Base-by-base conservation (phyloP, 2,113 vertebrate species). In the Vombatus ursinus region DNA sequence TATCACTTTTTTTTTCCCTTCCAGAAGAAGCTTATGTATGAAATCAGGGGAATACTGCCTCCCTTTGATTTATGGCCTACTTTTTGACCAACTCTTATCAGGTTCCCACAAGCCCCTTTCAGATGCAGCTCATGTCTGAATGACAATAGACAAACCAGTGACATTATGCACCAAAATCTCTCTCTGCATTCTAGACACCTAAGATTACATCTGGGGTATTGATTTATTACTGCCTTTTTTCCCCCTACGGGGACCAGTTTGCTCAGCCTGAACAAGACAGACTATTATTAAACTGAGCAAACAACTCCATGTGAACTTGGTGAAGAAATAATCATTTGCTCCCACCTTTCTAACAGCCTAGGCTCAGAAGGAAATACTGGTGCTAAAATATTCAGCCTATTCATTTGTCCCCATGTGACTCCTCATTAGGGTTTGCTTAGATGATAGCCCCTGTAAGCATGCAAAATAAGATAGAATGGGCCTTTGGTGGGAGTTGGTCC, bases 131-230 rank as follows among this genome's bases (percentile, higher is more conserved):
- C 98, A 98, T 98, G 99, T 99, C 99, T 99, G 99, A 99, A 99
- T 99, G 99, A 99, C 99, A 99, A 99, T 99, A 98, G 99, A 99
- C 98, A 99, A 96, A 99, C 99, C 99, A 98, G 98, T 98, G 98
- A 98, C 99, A 99, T 99, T 99, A 99, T 99, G 98, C 99, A 99
- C 98, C 96, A 98, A 99, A 99, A 99, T 99, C 99, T 99, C 98
- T 98, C 99, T 98, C 98, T 98, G 99, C 99, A 99, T 99, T 99
- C 99, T 99, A 99, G 99, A 99, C 99, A 99, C 99, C 98, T 98
- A 99, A 99, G 99, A 99, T 99, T 99, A 99, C 99, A 99, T 99
- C 99, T 99, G 97, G 98, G 98, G 98, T 98, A 99, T 99, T 99
- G 99, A 99, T 99, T 99, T 99, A 99, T 99, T 98, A 98, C 99